phyloP scores from a whole-genome alignment of 1,140 invertebrate species.

The Solen grandis region DNA sequence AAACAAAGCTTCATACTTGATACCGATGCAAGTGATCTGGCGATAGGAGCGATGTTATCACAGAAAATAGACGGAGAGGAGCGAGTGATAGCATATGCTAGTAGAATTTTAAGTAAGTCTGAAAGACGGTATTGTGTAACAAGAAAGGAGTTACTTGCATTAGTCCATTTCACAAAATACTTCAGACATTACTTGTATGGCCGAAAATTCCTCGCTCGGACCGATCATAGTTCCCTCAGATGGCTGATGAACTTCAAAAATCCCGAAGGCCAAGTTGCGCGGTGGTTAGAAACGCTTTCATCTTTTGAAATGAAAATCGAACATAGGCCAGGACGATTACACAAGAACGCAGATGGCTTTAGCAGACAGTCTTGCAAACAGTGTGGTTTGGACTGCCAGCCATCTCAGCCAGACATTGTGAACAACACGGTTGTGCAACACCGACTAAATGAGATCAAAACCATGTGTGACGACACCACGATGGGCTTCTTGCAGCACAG shows the following conservation, averaged over 20 bases:
- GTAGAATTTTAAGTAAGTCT: slow-evolving; percentile 56
- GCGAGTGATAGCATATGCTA: slow-evolving; percentile 60
- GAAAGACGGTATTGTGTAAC: slow-evolving; percentile 81
- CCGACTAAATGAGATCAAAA: neutral
- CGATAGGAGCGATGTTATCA: slow-evolving; percentile 67
- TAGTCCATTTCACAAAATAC: slow-evolving; percentile 54
- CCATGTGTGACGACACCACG: too few species aligned
- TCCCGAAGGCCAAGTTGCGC: slow-evolving; percentile 13
- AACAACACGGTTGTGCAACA: neutral
- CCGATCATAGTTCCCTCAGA: slow-evolving; percentile 60
- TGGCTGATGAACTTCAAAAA: slow-evolving; percentile 32
- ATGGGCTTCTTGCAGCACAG: neutral
- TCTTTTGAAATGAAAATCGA: neutral
- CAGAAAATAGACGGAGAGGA: slow-evolving; percentile 63
- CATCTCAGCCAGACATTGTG: neutral
- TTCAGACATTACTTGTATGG: slow-evolving; percentile 63
- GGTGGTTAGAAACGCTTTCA: slow-evolving; percentile 14
- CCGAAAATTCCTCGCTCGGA: slow-evolving; percentile 52
- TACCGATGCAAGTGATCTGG: slow-evolving; percentile 62
- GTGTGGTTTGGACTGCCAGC: neutral
- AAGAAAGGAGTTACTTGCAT: slow-evolving; percentile 59
- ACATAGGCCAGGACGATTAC: slow-evolving; percentile 8
- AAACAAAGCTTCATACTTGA: slow-evolving; percentile 58
- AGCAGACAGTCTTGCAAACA: neutral
- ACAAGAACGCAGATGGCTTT: slow-evolving; percentile 15